These are phyloP conservation scores for Apodemus sylvaticus DNA, from an alignment of 2,113 vertebrate species.

Conservation along the genomic window DNA sequence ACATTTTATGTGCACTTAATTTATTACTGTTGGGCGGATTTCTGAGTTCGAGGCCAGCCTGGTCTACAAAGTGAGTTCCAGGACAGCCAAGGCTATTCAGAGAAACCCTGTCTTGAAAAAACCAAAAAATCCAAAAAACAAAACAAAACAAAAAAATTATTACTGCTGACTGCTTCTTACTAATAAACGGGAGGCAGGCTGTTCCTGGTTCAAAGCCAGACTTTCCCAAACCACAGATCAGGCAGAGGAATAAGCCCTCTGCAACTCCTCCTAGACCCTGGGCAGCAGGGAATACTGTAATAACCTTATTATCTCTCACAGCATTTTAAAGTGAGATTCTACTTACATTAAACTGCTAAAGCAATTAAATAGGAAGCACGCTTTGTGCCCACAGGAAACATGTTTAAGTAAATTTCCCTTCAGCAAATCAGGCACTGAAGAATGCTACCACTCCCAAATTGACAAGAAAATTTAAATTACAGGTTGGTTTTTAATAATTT, in stretches of 20 bases:
- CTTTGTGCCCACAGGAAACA: conserved; percentile 30
- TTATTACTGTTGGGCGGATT: background rate
- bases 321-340: conserved; percentile 11
- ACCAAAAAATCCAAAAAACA: no score
- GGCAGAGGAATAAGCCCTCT: background rate
- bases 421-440: conserved; percentile 38
- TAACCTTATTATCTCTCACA: background rate
- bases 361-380: conserved; percentile 43
- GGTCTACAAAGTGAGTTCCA: no score
- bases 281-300: background rate
- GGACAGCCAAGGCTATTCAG: no score
- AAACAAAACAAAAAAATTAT: no score
- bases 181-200: background rate
- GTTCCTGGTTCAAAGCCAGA: background rate
- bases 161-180: background rate
- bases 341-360: conserved; percentile 7
- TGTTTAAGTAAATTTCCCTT: conserved; percentile 53
- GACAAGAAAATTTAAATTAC: conserved; percentile 60
- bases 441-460: conserved; percentile 57
- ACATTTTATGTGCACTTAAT: background rate
- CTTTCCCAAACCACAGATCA: background rate
- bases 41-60: no score
- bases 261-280: background rate
- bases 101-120: no score
- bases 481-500: conserved; percentile 43